Evolutionary conservation across 2,797 vertebrate species (phyloP), one percentile per base, ranked within the genome.

Genomic region (Acrossocheilus fasciatus): DNA sequence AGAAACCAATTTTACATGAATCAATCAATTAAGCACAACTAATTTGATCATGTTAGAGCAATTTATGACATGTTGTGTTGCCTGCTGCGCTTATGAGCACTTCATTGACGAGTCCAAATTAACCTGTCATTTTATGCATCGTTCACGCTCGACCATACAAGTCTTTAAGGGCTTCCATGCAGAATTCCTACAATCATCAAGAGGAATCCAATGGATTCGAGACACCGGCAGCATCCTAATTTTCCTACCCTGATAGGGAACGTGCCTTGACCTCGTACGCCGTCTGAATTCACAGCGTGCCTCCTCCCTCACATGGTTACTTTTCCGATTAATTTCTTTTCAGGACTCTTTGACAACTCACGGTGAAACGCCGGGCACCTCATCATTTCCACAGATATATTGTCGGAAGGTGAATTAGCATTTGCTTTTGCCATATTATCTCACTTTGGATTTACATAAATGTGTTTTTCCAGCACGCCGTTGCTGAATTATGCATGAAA

Each of bases 401-500:
- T 93, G 92, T 93, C 92, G 90, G 88, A 85, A 89, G 90, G 88
- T 91, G 89, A 94, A 94, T 95, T 94, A 94, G 88, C 93, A 93
- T 94, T 93, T 90, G 90, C 86, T 89, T 79, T 83, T 90, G 83
- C 82, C 68, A 89, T 86, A 93, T 95, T 93, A 95, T 95, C 94
- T 94, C 90, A 94, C 91, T 93, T 94, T 93, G 88, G 89, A 92
- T 94, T 95, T 94, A 95, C 93, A 94, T 93, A 94, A 95, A 94
- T 86, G 90, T 90, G 91, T 92, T 92, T 86, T 94, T 93, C 92
- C 92, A 89, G 69, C 87, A 90, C 76, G 69, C 87, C 85, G 0
- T 90, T 30, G 26, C 85, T 95, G 93, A 93, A 95, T 94, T 91
- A 95, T 95, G 90, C 89, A 95, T 94, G 84, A 82, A 85, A 85